Conservation (phyloP, 2,888 invertebrate species). For the Eudasyphora cyanicolor region DNA sequence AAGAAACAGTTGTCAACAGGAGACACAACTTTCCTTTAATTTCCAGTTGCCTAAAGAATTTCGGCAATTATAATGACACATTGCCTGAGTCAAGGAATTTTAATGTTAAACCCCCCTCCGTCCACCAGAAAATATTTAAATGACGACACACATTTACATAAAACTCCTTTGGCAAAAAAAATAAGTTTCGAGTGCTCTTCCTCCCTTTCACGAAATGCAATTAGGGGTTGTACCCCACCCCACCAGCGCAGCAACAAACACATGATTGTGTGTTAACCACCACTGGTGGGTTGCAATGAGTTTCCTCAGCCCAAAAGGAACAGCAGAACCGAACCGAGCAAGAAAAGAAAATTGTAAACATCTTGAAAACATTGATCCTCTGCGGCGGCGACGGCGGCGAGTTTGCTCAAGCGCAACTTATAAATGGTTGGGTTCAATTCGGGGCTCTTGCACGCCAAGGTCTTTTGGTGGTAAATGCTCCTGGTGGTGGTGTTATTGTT, state of each 20-base stretch:
- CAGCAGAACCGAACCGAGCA: neutral
- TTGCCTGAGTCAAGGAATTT: slow-evolving; percentile 14
- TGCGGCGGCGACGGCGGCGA: too few relatives aligned
- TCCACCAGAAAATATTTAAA: neutral
- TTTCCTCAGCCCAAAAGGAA: neutral
- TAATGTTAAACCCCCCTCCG: neutral
- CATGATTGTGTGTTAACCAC: neutral
- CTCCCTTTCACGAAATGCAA: neutral
- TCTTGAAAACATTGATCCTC: neutral
- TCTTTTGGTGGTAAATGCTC: neutral
- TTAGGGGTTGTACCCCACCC: neutral
- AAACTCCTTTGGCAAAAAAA: slow-evolving; percentile 12
- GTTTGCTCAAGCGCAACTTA: neutral
- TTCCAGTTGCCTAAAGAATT: neutral
- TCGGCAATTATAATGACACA: slow-evolving; percentile 16
- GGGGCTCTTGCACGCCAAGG: neutral
- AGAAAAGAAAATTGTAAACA: neutral
- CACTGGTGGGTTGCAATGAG: neutral
- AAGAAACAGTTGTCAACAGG: neutral
- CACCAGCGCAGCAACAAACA: neutral
- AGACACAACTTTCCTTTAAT: neutral
- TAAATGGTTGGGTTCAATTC: neutral
- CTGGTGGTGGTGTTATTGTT: slow-evolving; percentile 12
- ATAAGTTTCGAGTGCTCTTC: too few relatives aligned
- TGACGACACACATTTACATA: slow-evolving; percentile 15